phyloP scores from a whole-genome alignment of 1,140 invertebrate genomes.

The Ceratina japonica region DNA sequence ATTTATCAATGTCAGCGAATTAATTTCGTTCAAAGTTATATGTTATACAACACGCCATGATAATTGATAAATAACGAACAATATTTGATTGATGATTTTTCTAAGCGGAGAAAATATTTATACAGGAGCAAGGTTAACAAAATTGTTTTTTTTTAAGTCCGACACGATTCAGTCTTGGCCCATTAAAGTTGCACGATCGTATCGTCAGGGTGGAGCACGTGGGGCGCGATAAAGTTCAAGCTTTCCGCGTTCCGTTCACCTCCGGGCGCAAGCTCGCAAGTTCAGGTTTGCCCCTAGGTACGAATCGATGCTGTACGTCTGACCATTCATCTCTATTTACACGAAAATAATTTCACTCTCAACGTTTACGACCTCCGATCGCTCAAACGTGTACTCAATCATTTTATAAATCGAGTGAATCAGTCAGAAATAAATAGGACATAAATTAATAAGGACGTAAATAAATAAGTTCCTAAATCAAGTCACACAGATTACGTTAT shows the following conservation, averaged over 20 bases:
- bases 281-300: slow-evolving; percentile 47
- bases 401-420: neutral
- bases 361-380: neutral
- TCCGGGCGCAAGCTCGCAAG: slow-evolving; percentile 65
- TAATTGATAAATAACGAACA: too few relatives aligned
- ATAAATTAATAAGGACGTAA: too few relatives aligned
- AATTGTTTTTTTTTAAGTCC: neutral
- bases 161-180: neutral
- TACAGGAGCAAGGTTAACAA: neutral
- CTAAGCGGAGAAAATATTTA: too few relatives aligned
- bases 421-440: neutral
- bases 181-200: neutral
- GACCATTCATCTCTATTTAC: slow-evolving; percentile 51
- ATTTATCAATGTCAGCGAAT: too few relatives aligned
- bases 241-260: slow-evolving; percentile 55
- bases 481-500: too few relatives aligned
- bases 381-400: neutral
- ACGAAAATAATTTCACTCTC: slow-evolving; percentile 27
- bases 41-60: too few relatives aligned
- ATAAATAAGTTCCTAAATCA: neutral
- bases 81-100: too few relatives aligned
- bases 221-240: too few relatives aligned
- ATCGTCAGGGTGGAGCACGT: slow-evolving; percentile 49
- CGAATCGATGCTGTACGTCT: slow-evolving; percentile 71
- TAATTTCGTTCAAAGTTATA: too few relatives aligned